These are phyloP conservation scores for Pocillopora meandrina DNA, from an alignment of 92 coral and sea anemone genomes.

Conservation along the genomic window DNA sequence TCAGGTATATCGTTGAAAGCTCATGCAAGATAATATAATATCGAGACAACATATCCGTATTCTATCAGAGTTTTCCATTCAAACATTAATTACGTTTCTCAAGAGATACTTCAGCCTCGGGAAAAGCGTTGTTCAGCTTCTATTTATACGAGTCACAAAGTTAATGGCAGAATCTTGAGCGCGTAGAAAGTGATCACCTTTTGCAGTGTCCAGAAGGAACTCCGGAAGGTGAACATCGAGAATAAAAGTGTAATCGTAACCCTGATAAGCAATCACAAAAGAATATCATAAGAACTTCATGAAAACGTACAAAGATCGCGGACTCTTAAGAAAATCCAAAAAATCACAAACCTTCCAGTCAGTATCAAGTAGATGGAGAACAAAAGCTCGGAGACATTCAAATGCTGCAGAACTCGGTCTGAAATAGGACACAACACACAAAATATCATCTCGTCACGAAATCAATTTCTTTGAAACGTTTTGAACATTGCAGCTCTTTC, in stretches of 20 bases:
- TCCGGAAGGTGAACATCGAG: conserved; percentile 85
- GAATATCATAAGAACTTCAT: neutral
- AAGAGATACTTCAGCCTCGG: no score
- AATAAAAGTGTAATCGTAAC: conserved; percentile 88
- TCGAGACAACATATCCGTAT: no score
- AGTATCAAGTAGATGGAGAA: conserved; percentile 91
- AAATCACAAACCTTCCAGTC: conserved; percentile 91
- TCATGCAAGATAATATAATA: no score
- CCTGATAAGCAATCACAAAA: conserved; percentile 44
- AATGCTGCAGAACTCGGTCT: conserved; percentile 91
- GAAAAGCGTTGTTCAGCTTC: neutral
- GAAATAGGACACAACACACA: neutral
- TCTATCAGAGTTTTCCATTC: no score
- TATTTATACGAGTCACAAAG: neutral
- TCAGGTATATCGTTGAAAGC: no score
- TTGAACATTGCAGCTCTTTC: neutral
- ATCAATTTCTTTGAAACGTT: neutral
- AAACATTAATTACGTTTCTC: no score
- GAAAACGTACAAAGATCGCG: neutral
- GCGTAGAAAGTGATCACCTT: conserved; percentile 49
- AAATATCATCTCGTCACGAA: neutral
- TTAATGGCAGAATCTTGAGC: neutral
- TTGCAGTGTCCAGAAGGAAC: conserved; percentile 84
- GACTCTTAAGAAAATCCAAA: neutral
- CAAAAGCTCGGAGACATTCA: conserved; percentile 88